Evolutionary conservation across 2,797 vertebrate genomes (phyloP), one percentile per base, ranked within the genome.

Genomic region (Onychomys leucogaster): DNA sequence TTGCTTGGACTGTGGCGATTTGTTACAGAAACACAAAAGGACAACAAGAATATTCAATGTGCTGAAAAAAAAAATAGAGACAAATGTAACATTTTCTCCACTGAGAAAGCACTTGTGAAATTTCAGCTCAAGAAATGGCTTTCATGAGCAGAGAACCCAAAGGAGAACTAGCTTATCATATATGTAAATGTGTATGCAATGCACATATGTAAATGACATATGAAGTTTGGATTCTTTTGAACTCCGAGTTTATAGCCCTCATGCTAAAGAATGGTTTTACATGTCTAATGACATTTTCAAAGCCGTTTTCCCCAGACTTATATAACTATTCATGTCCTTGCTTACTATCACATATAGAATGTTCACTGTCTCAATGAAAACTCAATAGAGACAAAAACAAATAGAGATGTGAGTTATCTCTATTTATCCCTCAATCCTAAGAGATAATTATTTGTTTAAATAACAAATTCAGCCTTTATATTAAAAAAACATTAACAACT

Each of bases 371-470:
- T 82, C 13, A 52, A 49, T 87, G 55, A 76, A 90, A 95, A 97
- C 14, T 86, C 43, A 94, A 29, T 46, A 76, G 6, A 93, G 14
- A 83, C 29, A 89, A 91, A 97, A 95, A 52, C 89, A 89, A 97
- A 49, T 34, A 93, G 82, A 83, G 29, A 81, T 65, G 61, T 34
- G 16, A 90, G 69, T 90, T 94, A 61, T 91, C 37, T 29, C 41
- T 94, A 93, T 88, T 94, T 95, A 69, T 41, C 27, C 92, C 96
- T 89, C 59, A 92, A 57, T 92, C 95, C 84, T 90, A 67, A 94
- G 90, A 95, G 89, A 83, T 87, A 92, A 87, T 83, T 89, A 73
- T 83, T 96, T 97, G 81, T 89, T 96, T 94, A 91, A 94, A 46
- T 71, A 95, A 88, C 63, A 94, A 82, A 27, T 61, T 93, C 55